Percentiles rank a stretch among this genome's conserved stretches.
These are phyloP conservation scores for Oostethus manadensis DNA, from an alignment of 2,113 vertebrate species.

Conservation along the genomic window DNA sequence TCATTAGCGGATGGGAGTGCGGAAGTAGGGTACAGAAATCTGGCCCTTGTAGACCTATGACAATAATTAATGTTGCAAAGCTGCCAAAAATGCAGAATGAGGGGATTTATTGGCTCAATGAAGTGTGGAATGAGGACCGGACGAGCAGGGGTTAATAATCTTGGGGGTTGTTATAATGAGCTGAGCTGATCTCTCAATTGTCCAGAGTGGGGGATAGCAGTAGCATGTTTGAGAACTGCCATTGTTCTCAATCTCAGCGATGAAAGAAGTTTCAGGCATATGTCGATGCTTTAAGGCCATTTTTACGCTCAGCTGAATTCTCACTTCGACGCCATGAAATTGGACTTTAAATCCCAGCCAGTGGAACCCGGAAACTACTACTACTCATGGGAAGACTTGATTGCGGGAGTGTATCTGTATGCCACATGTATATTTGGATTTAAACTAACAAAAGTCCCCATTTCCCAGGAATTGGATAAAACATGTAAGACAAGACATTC, in stretches of 20 bases:
- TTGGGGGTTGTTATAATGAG: constrained; percentile 53
- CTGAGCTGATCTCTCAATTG: constrained; percentile 50
- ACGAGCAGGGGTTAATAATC: constrained; percentile 35
- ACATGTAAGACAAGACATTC: too few species aligned
- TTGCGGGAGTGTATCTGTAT: too few species aligned
- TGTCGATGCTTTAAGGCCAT: constrained; percentile 34
- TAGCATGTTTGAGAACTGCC: constrained; percentile 23
- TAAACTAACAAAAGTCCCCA: too few species aligned
- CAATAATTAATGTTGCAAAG: constrained; percentile 53
- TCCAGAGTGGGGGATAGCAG: constrained; percentile 2
- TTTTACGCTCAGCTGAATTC: constrained; percentile 45
- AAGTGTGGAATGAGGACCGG: constrained; percentile 21
- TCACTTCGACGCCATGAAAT: constrained; percentile 29
- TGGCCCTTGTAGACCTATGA: constrained; percentile 39
- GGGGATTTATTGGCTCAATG: constrained; percentile 35
- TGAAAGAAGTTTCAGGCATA: constrained; percentile 44
- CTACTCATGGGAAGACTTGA: too few species aligned
- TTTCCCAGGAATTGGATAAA: too few species aligned
- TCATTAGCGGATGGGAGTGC: constrained; percentile 20
- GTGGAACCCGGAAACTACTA: constrained; percentile 16
- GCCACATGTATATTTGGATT: too few species aligned
- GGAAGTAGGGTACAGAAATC: constrained; percentile 44
- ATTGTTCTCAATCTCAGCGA: constrained; percentile 40
- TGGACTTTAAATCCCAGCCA: constrained; percentile 27
- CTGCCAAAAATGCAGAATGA: constrained; percentile 39